Base-by-base conservation (phyloP, 1,140 invertebrate genomes). In the Calephelis virginiensis region DNA sequence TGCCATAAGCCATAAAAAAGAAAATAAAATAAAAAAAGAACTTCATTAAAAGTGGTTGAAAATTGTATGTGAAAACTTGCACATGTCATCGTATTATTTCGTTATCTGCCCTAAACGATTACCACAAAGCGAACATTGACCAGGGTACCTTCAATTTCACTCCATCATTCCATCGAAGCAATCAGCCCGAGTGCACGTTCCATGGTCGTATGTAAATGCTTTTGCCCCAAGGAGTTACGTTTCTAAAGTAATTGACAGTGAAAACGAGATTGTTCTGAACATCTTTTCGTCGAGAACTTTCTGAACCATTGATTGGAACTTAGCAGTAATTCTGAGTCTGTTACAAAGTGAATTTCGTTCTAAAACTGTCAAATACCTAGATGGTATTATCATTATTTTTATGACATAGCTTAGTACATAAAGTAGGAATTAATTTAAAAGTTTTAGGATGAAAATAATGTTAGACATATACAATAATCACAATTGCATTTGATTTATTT, bases 211-310 rank as follows among this genome's bases (percentile, higher is more conserved):
- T 59, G 53, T 59, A 59, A 59, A 59, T 59, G 37, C 53, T 17
- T 59, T 59, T 59, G 53, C 53, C 53, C 53, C 53, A 38, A 59
- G 53, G 53, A 59, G 53, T 59, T 59, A 59, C 53, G 53, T 59
- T 59, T 38, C 53, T 59, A 59, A 59, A 59, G 53, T 59, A 59
- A 59, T 59, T 59, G 53, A 59, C 53, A 38, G 10, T 37, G 53
- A 37, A 59, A 59, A 59, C 28, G 50, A 56, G 50, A 56, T 56
- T 56, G 50, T 56, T 56, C 28, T 11, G 50, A 56, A 56, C 50
- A 56, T 56, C 50, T 56, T 56, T 56, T 56, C 14, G 17, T 17
- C 50, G 40, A 43, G 40, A 43, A 43, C 40, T 43, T 43, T 43
- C 40, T 43, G 40, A 43, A 9, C 40, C 40, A 43, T 9, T 43